Percentiles rank a stretch among this genome's conserved stretches.
Evolutionary conservation across 2,888 invertebrate genomes (phyloP).

Genomic region (Pelosia muscerda): DNA sequence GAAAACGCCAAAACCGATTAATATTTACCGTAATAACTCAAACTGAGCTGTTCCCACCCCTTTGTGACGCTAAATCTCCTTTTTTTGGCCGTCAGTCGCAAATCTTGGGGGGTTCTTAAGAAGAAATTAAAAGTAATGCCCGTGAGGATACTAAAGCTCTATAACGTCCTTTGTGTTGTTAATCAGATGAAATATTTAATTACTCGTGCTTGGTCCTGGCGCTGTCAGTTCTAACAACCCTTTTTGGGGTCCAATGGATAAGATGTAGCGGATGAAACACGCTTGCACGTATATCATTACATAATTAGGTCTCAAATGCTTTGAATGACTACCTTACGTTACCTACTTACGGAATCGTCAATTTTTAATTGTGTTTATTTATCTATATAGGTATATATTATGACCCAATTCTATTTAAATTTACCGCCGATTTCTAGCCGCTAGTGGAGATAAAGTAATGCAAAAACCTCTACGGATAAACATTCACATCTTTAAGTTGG

Average conservation of each 20-base stretch:
- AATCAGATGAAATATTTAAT: conserved; percentile 86
- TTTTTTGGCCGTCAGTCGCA: conserved; percentile 72
- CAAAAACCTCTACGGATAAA: no score
- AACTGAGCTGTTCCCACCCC: conserved; percentile 69
- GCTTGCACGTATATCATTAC: background rate
- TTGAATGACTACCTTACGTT: no score
- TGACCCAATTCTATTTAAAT: no score
- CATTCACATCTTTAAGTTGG: no score
- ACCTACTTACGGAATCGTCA: no score
- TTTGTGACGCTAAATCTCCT: conserved; percentile 64
- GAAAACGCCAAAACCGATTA: conserved; percentile 71
- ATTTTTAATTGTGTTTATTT: no score
- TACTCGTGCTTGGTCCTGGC: conserved; percentile 70
- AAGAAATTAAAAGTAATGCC: conserved; percentile 83
- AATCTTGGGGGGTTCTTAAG: conserved; percentile 69
- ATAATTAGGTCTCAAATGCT: background rate
- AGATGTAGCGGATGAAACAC: conserved; percentile 35
- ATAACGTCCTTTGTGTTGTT: conserved; percentile 76
- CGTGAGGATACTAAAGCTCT: conserved; percentile 68
- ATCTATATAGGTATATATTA: no score
- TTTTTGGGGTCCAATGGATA: conserved; percentile 49
- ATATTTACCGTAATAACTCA: conserved; percentile 73
- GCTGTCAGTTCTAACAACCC: conserved; percentile 64
- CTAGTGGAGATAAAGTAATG: no score
- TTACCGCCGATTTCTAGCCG: no score